phyloP scores from a whole-genome alignment of 2,113 vertebrate genomes.

The Cephalopterus ornatus region DNA sequence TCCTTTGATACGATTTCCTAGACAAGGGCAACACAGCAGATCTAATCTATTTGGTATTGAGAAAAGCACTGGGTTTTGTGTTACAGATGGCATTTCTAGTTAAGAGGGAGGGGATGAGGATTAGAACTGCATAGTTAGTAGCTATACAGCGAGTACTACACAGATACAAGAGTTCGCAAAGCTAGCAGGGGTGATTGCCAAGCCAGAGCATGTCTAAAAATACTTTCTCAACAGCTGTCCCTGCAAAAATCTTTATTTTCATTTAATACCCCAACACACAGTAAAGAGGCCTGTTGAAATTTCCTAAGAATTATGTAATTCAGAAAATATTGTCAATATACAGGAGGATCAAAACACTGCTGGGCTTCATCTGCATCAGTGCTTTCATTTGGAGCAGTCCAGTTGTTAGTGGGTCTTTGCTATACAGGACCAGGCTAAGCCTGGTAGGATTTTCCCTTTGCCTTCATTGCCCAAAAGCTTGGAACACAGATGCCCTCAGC shows the following conservation, averaged over 20 bases:
- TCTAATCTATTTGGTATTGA: background rate
- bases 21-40: background rate
- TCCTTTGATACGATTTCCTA: constrained; percentile 28
- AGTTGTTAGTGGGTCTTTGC: background rate
- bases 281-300: background rate
- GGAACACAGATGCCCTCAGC: background rate
- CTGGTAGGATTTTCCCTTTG: background rate
- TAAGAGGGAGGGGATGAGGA: background rate
- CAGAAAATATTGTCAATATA: background rate
- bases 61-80: background rate
- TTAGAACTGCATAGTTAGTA: background rate
- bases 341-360: background rate
- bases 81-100: background rate
- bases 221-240: background rate
- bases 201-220: background rate
- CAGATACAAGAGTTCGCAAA: background rate
- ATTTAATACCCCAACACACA: background rate
- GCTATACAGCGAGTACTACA: background rate
- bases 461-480: background rate
- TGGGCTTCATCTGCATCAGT: fast-evolving
- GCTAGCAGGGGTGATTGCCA: background rate
- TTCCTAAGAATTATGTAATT: background rate
- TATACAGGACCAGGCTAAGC: background rate
- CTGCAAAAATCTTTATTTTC: background rate
- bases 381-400: background rate